Evolutionary conservation across 2,888 invertebrate species (phyloP), one percentile per base, ranked within the genome.

Genomic region (Pyrochroa serraticornis): DNA sequence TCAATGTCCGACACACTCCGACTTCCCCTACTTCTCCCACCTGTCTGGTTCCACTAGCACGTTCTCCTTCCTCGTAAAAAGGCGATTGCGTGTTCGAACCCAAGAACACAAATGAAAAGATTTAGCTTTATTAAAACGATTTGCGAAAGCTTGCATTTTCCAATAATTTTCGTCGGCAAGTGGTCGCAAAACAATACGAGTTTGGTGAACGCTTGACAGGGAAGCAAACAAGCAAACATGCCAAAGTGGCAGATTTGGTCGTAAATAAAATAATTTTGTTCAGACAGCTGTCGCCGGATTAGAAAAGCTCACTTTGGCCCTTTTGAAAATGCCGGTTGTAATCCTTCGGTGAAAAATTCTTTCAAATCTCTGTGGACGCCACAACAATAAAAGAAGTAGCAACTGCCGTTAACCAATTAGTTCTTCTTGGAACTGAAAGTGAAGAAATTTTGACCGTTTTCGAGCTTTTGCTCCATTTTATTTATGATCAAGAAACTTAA

Each of bases 1-100:
- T 77, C 77, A 74, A 74, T 65, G 77, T 62, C 76, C 77, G 76
- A 68, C 76, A 75, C 73, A 75, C 73, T 76, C 71, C 71, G 67
- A 69, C 70, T 67, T 73, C 72, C 72, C 75, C 75, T 72, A 71
- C 71, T 68, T 67, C 67, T 69, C 69, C 71, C 67, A 69, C 70
- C 67, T 64, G 70, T 69, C 68, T 67, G 66, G 59, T 57, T 53
- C 60, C 60, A 63, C 66, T 55, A 59, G 45, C 51, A 53, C 60
- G 57, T 53, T 60, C 57, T 60, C 57, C 57, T 60, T 60, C 57
- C 52, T 54, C 50, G 44, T 37, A 38, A 53, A 52, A 58, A 48
- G 48, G 50, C 36, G 36, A 42, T 46, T 58, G 58, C 48, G 52
- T 51, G 51, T 36, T 53, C 46, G 39, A 31, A 52, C 42, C 45